Conservation (phyloP, 2,888 invertebrate species). For the Campopleginae sp. region DNA sequence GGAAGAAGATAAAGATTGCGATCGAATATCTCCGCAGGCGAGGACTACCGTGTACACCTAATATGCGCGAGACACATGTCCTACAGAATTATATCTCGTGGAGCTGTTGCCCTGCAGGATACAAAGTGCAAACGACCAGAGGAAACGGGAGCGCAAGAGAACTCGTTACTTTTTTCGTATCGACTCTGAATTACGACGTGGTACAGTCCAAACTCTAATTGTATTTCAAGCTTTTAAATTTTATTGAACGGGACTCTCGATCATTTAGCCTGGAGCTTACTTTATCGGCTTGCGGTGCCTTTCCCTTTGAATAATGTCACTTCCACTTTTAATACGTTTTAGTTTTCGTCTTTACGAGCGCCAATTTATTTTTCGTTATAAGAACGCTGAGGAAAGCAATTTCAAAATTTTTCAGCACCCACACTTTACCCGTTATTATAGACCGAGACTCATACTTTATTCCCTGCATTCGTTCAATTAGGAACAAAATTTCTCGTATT, state of each 20-base stretch:
- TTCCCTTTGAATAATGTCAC: not conserved
- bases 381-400: not conserved
- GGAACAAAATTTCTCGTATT: not conserved
- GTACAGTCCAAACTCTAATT: conserved; percentile 16
- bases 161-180: conserved; percentile 6
- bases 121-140: conserved; percentile 1
- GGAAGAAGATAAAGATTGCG: conserved; percentile 45
- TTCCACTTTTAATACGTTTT: not conserved
- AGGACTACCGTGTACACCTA: conserved; percentile 52
- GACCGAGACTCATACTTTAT: not conserved
- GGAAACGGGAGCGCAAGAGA: conserved; percentile 1
- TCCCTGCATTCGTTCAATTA: not conserved
- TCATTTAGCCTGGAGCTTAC: conserved; percentile 4
- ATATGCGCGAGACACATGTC: conserved; percentile 45
- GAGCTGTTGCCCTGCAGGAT: conserved; percentile 30
- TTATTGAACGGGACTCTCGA: conserved; percentile 19
- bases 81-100: conserved; percentile 41
- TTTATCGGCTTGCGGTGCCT: not conserved
- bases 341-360: conserved; percentile 3
- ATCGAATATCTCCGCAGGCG: conserved; percentile 53
- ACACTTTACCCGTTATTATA: not conserved
- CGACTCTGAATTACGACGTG: not conserved
- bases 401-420: not conserved
- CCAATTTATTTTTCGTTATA: not conserved
- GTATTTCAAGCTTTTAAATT: conserved; percentile 27